Evolutionary conservation across 2,888 invertebrate genomes (phyloP).

Genomic region (Diloba caeruleocephala): DNA sequence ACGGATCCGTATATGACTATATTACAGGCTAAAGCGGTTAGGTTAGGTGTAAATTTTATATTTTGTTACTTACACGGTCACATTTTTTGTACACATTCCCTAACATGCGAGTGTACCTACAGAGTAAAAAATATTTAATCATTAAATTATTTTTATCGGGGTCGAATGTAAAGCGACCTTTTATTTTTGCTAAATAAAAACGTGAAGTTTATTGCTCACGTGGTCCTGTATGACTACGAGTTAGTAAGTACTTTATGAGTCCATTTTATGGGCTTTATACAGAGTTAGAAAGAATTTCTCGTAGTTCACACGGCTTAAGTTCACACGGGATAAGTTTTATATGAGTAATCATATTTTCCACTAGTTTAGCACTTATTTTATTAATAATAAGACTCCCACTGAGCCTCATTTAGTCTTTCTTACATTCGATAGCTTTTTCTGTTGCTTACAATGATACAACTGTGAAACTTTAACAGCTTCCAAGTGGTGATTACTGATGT

Average conservation of each 20-base stretch:
- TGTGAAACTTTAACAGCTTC: too few relatives aligned
- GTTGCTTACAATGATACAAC: too few relatives aligned
- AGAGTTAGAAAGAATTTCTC: conserved; percentile 36
- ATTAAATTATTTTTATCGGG: conserved; percentile 46
- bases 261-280: conserved; percentile 43
- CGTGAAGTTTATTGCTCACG: conserved; percentile 31
- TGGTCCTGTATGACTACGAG: conserved; percentile 26
- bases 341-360: conserved; percentile 38
- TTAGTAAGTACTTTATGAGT: conserved; percentile 51
- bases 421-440: too few relatives aligned
- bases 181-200: conserved; percentile 45
- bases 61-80: conserved; percentile 54
- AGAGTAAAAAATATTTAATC: conserved; percentile 41
- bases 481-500: too few relatives aligned
- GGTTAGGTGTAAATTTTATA: conserved; percentile 57
- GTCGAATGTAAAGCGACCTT: conserved; percentile 39
- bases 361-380: neutral
- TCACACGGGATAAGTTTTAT: conserved; percentile 27
- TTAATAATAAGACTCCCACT: too few relatives aligned
- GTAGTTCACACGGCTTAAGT: conserved; percentile 41
- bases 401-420: too few relatives aligned
- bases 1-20: conserved; percentile 38
- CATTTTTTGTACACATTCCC: conserved; percentile 47
- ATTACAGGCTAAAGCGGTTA: conserved; percentile 38
- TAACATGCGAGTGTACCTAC: conserved; percentile 50